A percentile compares a stretch with the other conserved stretches of the same genome.
Conservation (phyloP, 2,888 invertebrate genomes). For the Megamerina dolium region DNA sequence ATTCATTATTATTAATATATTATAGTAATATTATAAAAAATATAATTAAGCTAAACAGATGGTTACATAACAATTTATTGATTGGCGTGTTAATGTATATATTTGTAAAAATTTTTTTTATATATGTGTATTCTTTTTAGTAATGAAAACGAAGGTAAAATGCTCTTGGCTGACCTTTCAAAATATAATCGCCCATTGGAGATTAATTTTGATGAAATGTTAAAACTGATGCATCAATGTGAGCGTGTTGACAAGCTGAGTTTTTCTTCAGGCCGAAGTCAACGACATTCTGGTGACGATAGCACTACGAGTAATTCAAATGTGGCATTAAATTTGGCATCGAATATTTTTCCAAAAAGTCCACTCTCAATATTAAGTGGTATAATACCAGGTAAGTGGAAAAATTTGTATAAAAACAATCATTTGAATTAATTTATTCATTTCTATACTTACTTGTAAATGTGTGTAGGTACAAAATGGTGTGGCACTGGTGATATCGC, state of each 20-base stretch:
- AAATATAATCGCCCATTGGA: slow-evolving; percentile 58
- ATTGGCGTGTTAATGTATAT: too few relatives aligned
- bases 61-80: too few relatives aligned
- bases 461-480: slow-evolving; percentile 74
- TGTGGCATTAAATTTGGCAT: slow-evolving; percentile 36
- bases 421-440: not conserved
- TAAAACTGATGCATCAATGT: slow-evolving; percentile 73
- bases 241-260: slow-evolving; percentile 57
- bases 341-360: slow-evolving; percentile 55
- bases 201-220: slow-evolving; percentile 69
- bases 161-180: slow-evolving; percentile 59
- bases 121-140: slow-evolving; percentile 50
- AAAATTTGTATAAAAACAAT: slow-evolving; percentile 1
- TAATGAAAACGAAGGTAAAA: slow-evolving; percentile 62
- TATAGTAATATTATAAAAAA: too few relatives aligned
- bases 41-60: too few relatives aligned
- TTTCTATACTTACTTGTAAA: not conserved
- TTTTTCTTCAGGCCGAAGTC: slow-evolving; percentile 25
- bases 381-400: slow-evolving; percentile 67
- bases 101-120: too few relatives aligned
- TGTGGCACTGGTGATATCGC: slow-evolving; percentile 89
- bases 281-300: slow-evolving; percentile 33
- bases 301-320: slow-evolving; percentile 16
- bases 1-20: too few relatives aligned
- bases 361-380: slow-evolving; percentile 69